Base-by-base conservation (phyloP, 2,797 vertebrate genomes). In the Bradypus variegatus region DNA sequence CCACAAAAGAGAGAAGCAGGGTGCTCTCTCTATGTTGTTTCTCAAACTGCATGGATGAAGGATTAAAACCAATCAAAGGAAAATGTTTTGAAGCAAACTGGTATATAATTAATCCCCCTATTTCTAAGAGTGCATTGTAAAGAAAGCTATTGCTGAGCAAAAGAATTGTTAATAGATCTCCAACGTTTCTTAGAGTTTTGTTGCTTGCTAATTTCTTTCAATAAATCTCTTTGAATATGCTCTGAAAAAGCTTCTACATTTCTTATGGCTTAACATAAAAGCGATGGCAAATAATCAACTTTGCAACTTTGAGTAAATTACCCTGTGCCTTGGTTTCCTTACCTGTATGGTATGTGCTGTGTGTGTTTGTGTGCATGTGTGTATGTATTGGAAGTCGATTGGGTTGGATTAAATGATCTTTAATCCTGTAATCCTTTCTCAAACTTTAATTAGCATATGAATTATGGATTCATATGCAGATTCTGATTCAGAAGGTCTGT, bases 91-190 rank as follows among this genome's bases (percentile, higher is more conserved):
- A 95, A 96, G 90, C 86, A 93, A 94, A 94, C 72, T 96, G 91
- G 94, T 96, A 90, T 94, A 97, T 96, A 95, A 97, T 96, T 97
- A 96, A 96, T 96, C 90, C 9, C 14, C 92, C 33, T 62, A 78
- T 77, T 95, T 96, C 95, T 94, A 95, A 95, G 91, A 84, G 76
- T 75, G 82, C 80, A 89, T 92, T 94, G 94, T 95, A 95, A 95
- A 96, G 77, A 95, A 94, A 96, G 91, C 82, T 67, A 88, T 81
- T 33, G 75, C 84, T 86, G 93, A 96, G 97, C 95, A 97, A 97
- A 97, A 88, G 96, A 96, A 96, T 96, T 0, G 0, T 84, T 97
- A 91, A 90, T 45, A 86, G 77, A 73, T 80, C 41, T 83, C n/a
- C 33, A 83, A 94, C 89, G 82, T 36, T 64, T 86, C 88, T 38